Percentiles rank a stretch among this genome's conserved stretches.
Conservation (phyloP, 2,888 invertebrate species). For the Gandaritis pyraliata region DNA sequence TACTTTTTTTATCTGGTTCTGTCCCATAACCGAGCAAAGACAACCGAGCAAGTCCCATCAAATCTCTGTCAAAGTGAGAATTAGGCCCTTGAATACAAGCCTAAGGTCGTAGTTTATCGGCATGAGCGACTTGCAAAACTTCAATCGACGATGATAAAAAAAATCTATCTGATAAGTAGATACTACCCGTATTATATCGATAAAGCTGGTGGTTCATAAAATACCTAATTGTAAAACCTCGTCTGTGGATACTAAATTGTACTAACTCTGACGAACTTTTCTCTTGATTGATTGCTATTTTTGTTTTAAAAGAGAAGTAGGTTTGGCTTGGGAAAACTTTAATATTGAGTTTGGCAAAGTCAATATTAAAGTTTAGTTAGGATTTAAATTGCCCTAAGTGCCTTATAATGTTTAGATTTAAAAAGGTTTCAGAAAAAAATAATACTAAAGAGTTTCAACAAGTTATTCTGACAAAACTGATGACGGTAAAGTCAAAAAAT, state of each 20-base stretch:
- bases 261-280: constrained; percentile 54
- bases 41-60: too few species aligned
- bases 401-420: not conserved
- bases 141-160: too few species aligned
- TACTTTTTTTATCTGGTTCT: too few species aligned
- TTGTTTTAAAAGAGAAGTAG: constrained; percentile 32
- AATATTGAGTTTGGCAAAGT: constrained; percentile 30
- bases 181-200: too few species aligned
- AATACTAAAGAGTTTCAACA: not conserved
- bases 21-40: too few species aligned
- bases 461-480: not conserved
- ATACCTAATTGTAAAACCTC: not conserved
- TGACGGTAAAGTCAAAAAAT: not conserved
- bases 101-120: too few species aligned
- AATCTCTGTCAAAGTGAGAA: too few species aligned
- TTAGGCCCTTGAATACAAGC: too few species aligned
- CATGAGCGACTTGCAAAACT: too few species aligned
- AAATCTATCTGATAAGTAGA: too few species aligned
- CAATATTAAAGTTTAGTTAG: too few species aligned
- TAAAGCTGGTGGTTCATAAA: not conserved
- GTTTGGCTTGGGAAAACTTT: constrained; percentile 19
- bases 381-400: not conserved
- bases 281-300: constrained; percentile 56
- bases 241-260: constrained; percentile 47
- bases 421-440: not conserved